Base-by-base conservation (phyloP, 2,797 vertebrate species). In the Picus viridis region DNA sequence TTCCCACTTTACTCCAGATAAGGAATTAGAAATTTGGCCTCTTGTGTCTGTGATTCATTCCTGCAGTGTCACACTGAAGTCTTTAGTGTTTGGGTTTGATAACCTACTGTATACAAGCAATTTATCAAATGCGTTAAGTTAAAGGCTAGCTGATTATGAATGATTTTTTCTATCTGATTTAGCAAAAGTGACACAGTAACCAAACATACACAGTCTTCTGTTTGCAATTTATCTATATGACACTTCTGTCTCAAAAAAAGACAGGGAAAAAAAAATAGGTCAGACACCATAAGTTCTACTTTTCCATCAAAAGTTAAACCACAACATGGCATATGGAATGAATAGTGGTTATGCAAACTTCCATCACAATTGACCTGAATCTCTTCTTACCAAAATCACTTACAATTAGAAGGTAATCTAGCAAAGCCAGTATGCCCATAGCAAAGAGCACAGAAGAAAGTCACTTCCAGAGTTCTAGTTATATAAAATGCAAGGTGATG, bases 61-160 rank as follows among this genome's bases (percentile, higher is more conserved):
- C 51, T 14, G 9, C 59, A 78, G 75, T 84, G 59, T 90, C 89
- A 95, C 96, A 92, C 69, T 89, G 81, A 93, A 94, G 84, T 45
- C 85, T 92, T 86, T 90, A 92, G 90, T 86, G 88, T 93, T 96
- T 93, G 54, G 13, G 47, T 90, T 88, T 92, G 93, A 89, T 96
- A 86, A 93, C 79, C 34, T 71, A 81, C 24, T 69, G 29, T 54
- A 91, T 47, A 58, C n/a, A 65, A 96, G 90, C 67, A 91, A 95
- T 97, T 93, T 89, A 90, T 90, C 70, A 96, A 49, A 75, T 87
- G 16, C 84, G 77, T 88, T 85, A 96, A 89, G 92, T 92, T 83
- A 88, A 94, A 90, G 22, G 34, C 64, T 90, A 93, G 67, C 88
- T 81, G 71, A 85, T 86, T 69, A 47, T n/a, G 74, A 54, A 88